Evolutionary conservation across 1,140 invertebrate species (phyloP), one percentile per base, ranked within the genome.

Genomic region (Drosophila sechellia): DNA sequence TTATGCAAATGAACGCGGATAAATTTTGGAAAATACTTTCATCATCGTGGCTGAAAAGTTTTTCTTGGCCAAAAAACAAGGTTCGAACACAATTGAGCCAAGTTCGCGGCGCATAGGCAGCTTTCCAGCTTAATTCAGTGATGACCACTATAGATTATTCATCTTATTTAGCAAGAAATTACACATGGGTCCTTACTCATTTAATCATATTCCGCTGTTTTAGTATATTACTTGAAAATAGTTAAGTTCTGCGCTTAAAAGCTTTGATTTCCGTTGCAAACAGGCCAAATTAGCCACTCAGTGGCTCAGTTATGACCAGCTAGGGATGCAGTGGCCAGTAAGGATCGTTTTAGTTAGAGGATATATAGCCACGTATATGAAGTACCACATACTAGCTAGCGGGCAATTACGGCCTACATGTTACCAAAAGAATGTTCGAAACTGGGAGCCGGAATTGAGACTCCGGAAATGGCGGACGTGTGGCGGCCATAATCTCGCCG

Each of bases 361-460:
- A 45, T 31, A 45, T 31, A 39, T 31, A 46, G 37, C 46, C 31
- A 20, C 20, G 2, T 27, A 27, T 27, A 27, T 27, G 4, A 27
- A 5, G 4, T 5, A 27, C 5, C 5, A 27, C 5, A 27, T 37
- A 6, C 46, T 15, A 40, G 48, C 49, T 46, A 57, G 57, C 77
- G 64, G 72, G 56, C 81, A 85, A 85, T 85, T 85, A 85, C 78
- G 75, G 84, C 60, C 74, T 85, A 80, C 79, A 84, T 56, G 71
- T 63, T 45, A 72, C 63, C 64, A 39, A 60, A 50, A 78, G 17
- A 57, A 75, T 75, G 59, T 46, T 64, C 52, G 34, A 59, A 22
- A 22, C 20, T 22, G 20, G 20, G 2, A 22, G 20, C 20, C 20
- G 20, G 20, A 22, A 2, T 22, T 37, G 27, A 34, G 22, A 46